phyloP scores from a whole-genome alignment of 2,888 invertebrate genomes.

The Cosmopolites sordidus region DNA sequence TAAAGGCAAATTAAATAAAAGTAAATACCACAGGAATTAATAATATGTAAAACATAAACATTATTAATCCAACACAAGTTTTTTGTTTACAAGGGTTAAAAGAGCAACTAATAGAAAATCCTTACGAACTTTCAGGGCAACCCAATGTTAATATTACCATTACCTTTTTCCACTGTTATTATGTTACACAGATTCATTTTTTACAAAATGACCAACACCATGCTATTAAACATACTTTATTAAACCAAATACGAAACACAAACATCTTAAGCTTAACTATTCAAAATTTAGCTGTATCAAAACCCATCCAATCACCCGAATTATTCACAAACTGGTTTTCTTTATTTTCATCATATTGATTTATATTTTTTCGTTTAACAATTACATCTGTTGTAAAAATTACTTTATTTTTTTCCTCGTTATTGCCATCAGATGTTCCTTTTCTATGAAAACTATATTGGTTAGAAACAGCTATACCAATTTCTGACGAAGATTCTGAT shows the following conservation, averaged over 20 bases:
- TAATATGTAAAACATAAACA: too few relatives aligned
- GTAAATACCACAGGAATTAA: too few relatives aligned
- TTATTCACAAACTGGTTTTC: conserved; percentile 30
- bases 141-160: too few relatives aligned
- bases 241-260: conserved; percentile 57
- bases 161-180: too few relatives aligned
- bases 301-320: conserved; percentile 47
- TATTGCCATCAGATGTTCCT: conserved; percentile 28
- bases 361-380: conserved; percentile 26
- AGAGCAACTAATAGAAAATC: too few relatives aligned
- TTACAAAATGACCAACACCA: too few relatives aligned
- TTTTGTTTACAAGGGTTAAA: too few relatives aligned
- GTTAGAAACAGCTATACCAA: conserved; percentile 32
- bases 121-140: too few relatives aligned
- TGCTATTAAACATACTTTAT: not conserved
- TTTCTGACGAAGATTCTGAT: not conserved
- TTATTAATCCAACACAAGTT: too few relatives aligned
- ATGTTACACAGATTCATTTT: too few relatives aligned
- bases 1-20: too few relatives aligned
- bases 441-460: conserved; percentile 39
- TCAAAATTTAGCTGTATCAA: conserved; percentile 45
- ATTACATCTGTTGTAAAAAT: conserved; percentile 34
- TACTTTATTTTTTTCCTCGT: conserved; percentile 28
- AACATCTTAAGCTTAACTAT: conserved; percentile 8
- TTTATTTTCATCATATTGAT: conserved; percentile 28